These are phyloP conservation scores for Anarrhichthys ocellatus DNA, from an alignment of 2,113 vertebrate species.

Conservation along the genomic window DNA sequence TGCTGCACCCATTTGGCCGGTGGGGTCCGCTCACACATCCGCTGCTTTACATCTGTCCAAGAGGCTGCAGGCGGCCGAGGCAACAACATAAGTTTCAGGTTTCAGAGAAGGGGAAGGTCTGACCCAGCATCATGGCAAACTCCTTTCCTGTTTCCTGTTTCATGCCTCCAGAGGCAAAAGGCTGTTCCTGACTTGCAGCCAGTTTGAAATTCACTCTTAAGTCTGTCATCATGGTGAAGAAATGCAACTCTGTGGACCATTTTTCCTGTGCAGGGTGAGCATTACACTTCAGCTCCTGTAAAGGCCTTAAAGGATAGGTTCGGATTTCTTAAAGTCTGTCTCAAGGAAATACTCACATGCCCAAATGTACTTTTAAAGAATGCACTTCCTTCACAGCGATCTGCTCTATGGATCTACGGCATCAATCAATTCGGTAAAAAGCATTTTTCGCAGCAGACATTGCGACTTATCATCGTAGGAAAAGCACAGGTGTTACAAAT, in stretches of 20 bases:
- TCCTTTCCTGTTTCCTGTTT: constrained; percentile 71
- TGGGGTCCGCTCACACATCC: constrained; percentile 51
- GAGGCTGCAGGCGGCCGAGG: constrained; percentile 49
- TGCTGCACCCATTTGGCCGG: constrained; percentile 38
- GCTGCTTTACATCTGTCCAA: constrained; percentile 58
- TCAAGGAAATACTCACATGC: background rate
- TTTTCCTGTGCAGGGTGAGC: constrained; percentile 11
- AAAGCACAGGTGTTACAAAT: background rate
- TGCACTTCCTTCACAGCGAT: background rate
- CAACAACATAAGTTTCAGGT: constrained; percentile 62
- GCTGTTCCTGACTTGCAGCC: constrained; percentile 28
- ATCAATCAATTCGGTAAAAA: background rate
- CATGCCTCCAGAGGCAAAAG: constrained; percentile 18
- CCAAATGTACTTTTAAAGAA: background rate
- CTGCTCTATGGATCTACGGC: background rate
- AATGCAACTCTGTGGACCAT: constrained; percentile 12
- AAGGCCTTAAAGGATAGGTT: background rate
- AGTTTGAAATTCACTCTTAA: constrained; percentile 33
- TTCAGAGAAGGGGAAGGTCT: constrained; percentile 61
- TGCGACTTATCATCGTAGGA: no score
- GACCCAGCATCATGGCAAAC: constrained; percentile 55
- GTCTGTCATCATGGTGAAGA: constrained; percentile 27
- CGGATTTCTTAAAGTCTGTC: background rate
- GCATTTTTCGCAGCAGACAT: background rate
- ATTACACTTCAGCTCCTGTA: background rate